Evolutionary conservation across 2,797 vertebrate species (phyloP).

Genomic region (Poecilia wingei): DNA sequence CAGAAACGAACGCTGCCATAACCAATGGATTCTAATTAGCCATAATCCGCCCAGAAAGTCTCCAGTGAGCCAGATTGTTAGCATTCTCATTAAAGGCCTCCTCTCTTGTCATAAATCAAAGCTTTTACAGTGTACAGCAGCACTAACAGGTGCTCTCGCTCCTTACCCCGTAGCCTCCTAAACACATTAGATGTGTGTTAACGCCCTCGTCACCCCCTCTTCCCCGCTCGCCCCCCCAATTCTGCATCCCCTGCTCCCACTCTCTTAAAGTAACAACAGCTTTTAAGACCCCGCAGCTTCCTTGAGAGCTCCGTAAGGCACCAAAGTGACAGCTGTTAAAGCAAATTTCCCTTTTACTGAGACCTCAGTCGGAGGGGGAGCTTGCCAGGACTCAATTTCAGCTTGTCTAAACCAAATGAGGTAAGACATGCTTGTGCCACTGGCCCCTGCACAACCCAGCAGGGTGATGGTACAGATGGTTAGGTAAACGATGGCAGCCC

Average conservation of each 20-base stretch:
- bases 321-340: conserved; percentile 79
- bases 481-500: conserved; percentile 58
- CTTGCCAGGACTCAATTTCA: conserved; percentile 69
- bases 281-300: conserved; percentile 69
- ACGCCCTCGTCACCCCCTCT: conserved; percentile 15
- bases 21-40: conserved; percentile 83
- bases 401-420: conserved; percentile 71
- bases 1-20: conserved; percentile 75
- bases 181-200: conserved; percentile 73
- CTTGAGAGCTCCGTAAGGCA: conserved; percentile 70
- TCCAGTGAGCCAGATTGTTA: conserved; percentile 80
- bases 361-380: conserved; percentile 58
- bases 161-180: conserved; percentile 68
- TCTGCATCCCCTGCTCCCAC: conserved; percentile 50
- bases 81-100: conserved; percentile 78
- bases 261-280: conserved; percentile 68
- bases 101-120: conserved; percentile 81
- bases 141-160: conserved; percentile 70
- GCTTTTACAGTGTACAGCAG: conserved; percentile 70
- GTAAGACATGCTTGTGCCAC: conserved; percentile 64
- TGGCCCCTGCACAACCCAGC: conserved; percentile 63
- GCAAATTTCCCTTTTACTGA: conserved; percentile 75
- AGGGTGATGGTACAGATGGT: conserved; percentile 43
- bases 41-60: conserved; percentile 78
- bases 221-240: neutral